Evolutionary conservation across 2,888 invertebrate genomes (phyloP), one percentile per base, ranked within the genome.

Genomic region (Mystacides longicornis): DNA sequence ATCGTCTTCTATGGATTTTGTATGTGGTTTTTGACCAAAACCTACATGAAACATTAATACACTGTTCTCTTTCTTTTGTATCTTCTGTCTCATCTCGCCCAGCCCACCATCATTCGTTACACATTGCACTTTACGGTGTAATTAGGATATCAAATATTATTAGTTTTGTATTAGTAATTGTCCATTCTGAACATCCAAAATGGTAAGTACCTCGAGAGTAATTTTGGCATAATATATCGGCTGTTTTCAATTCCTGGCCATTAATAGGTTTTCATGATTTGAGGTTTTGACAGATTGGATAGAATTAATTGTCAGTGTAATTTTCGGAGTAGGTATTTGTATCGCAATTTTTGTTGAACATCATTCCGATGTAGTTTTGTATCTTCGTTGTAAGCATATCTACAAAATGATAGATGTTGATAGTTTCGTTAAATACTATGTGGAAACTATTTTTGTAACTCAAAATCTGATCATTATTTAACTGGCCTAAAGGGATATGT

Each of bases 101-200:
- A 52, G 55, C 58, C 58, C 58, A 55, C 50, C 52, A 54, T 37
- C n/a, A n/a, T n/a, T n/a, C 37, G 37, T 16, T 37, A 37, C 37
- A 37, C 37, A 37, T 37, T 37, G 16, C 37, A 37, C 37, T n/a
- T 16, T 16, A 37, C 37, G 16, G 37, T 37, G 37, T 37, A 14
- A 37, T 14, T 37, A 37, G 16, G 16, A 37, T 37, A 37, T 16
- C 14, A 37, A 37, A 37, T 37, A 37, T 37, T 37, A n/a, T 37
- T 37, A 37, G 11, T 37, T 37, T 37, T 37, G 16, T 16, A 37
- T 16, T n/a, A n/a, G n/a, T 51, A 49, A 23, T 31, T 43, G 33
- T 49, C 45, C 54, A 51, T 50, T 52, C 45, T 55, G 58, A 49
- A 31, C 49, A 47, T 58, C 55, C 49, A 58, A 58, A 51, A 58